phyloP scores from a whole-genome alignment of 2,113 vertebrate species.

The Thinocorus orbignyianus region DNA sequence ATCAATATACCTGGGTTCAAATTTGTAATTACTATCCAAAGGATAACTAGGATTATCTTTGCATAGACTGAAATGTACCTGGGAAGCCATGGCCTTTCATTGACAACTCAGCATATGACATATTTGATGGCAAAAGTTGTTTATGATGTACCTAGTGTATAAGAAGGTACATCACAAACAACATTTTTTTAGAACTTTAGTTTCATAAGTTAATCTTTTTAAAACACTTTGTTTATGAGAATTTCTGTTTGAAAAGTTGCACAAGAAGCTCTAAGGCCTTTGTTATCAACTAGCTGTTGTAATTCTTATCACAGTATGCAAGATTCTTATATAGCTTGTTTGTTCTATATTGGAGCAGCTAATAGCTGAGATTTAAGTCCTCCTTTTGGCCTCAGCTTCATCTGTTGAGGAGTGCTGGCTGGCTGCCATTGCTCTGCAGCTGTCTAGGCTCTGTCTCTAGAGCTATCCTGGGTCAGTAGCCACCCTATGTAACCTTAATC shows the following conservation, averaged over 20 bases:
- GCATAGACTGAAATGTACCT: background rate
- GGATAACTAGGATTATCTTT: background rate
- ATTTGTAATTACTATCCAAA: background rate
- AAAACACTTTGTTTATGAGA: background rate
- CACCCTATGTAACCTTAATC: background rate
- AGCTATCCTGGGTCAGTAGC: background rate
- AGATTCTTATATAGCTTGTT: background rate
- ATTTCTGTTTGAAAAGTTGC: background rate
- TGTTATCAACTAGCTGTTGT: background rate
- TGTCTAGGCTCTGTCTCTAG: background rate
- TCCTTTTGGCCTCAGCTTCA: background rate
- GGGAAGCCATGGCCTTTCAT: background rate
- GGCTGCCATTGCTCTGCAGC: slow-evolving; percentile 1
- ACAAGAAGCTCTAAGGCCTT: background rate
- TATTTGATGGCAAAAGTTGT: background rate
- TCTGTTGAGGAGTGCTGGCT: background rate
- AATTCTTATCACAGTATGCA: background rate
- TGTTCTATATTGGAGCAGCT: background rate
- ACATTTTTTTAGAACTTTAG: background rate
- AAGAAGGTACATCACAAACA: too few species aligned
- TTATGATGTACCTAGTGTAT: background rate
- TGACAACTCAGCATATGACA: background rate
- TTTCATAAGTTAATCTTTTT: background rate
- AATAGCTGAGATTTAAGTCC: background rate
- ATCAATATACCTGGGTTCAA: background rate